Conservation (phyloP, 2,113 vertebrate species). For the Cyprinus carpio region DNA sequence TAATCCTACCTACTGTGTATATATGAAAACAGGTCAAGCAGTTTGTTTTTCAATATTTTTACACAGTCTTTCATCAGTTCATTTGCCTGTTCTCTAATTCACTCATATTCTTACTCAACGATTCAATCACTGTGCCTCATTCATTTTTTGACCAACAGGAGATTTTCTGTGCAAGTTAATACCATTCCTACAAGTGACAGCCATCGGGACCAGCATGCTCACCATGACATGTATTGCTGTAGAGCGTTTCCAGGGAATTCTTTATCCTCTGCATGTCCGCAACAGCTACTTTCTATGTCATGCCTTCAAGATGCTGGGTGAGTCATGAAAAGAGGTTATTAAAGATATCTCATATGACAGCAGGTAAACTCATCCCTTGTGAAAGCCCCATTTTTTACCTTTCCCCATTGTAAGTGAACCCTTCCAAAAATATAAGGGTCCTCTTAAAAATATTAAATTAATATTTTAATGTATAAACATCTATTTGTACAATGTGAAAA, state of each 20-base stretch:
- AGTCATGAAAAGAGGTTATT: slow-evolving; percentile 11
- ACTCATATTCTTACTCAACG: not conserved
- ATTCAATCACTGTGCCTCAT: not conserved
- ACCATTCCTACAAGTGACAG: slow-evolving; percentile 61
- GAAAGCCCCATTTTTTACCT: too few species aligned
- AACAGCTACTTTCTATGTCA: slow-evolving; percentile 48
- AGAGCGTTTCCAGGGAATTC: slow-evolving; percentile 62
- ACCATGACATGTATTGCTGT: slow-evolving; percentile 62
- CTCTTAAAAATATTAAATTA: too few species aligned
- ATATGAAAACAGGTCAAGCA: not conserved
- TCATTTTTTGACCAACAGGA: slow-evolving; percentile 44
- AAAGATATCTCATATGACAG: too few species aligned
- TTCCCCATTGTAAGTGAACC: too few species aligned
- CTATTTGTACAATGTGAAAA: too few species aligned
- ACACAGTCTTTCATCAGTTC: not conserved
- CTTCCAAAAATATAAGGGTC: too few species aligned
- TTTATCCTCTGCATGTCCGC: slow-evolving; percentile 59
- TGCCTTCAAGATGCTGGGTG: slow-evolving; percentile 59
- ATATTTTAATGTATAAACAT: too few species aligned
- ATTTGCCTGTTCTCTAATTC: not conserved
- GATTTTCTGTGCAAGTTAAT: slow-evolving; percentile 61
- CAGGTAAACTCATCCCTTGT: too few species aligned
- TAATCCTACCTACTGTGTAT: not conserved
- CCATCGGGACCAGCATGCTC: slow-evolving; percentile 59
- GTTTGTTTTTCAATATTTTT: not conserved